phyloP scores from a whole-genome alignment of 2,113 vertebrate species.

The Gasterosteus aculeatus region DNA sequence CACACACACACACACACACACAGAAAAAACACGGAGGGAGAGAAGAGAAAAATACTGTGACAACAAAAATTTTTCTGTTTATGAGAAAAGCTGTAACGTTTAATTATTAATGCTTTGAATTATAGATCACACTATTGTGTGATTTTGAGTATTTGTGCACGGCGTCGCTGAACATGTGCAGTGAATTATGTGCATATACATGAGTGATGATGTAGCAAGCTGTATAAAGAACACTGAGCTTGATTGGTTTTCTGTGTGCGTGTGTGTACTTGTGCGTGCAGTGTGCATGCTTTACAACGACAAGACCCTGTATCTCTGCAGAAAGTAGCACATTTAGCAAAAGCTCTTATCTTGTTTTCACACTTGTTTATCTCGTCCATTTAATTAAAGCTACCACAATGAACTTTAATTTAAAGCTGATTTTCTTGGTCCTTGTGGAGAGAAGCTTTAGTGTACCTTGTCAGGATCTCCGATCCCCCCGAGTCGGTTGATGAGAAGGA shows the following conservation, averaged over 20 bases:
- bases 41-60: too few species aligned
- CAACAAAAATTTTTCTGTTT: too few species aligned
- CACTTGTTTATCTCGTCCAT: not conserved
- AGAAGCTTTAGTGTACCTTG: not conserved
- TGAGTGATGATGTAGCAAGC: not conserved
- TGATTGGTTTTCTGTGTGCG: not conserved
- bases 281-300: not conserved
- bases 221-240: not conserved
- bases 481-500: too few species aligned
- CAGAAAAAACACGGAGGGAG: too few species aligned
- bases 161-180: not conserved
- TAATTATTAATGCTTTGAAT: slow-evolving; percentile 47
- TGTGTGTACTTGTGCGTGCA: too few species aligned
- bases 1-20: too few species aligned
- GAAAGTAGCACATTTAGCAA: not conserved
- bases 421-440: not conserved
- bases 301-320: not conserved
- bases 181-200: slow-evolving; percentile 3
- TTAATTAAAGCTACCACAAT: not conserved
- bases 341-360: not conserved
- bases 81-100: not conserved
- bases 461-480: too few species aligned
- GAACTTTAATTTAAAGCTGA: not conserved
- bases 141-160: not conserved
- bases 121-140: slow-evolving; percentile 11